Evolutionary conservation across 2,888 invertebrate genomes (phyloP).

Genomic region (Hymenopus coronatus): DNA sequence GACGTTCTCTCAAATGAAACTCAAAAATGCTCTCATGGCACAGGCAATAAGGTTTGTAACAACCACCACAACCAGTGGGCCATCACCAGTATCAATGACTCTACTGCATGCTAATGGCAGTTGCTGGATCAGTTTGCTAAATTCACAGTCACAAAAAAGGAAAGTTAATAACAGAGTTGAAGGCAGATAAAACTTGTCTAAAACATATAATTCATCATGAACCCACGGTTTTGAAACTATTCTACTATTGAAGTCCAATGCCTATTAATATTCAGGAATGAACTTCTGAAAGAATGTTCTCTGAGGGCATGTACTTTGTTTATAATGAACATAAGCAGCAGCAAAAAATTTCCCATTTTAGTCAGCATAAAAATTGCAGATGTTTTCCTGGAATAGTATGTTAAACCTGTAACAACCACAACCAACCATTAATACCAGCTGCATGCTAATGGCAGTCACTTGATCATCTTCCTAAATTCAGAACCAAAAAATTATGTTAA

Average conservation of each 20-base stretch:
- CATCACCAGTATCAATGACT: neutral
- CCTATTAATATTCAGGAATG: neutral
- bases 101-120: neutral
- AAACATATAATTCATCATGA: too few species aligned
- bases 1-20: too few species aligned
- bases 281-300: neutral
- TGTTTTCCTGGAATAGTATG: too few species aligned
- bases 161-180: neutral
- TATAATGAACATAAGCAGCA: too few species aligned
- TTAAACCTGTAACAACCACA: neutral
- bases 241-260: neutral
- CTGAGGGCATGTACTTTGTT: neutral
- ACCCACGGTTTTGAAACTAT: neutral
- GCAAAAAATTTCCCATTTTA: too few species aligned
- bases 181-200: too few species aligned
- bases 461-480: neutral
- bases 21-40: too few species aligned
- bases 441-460: neutral
- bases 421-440: neutral
- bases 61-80: neutral
- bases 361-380: too few species aligned
- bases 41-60: too few species aligned
- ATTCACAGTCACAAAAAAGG: neutral
- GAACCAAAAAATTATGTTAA: neutral
- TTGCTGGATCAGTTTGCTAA: neutral